A percentile compares a stretch with the other conserved stretches of the same genome.
These are phyloP conservation scores for Eubasilissa splendida DNA, from an alignment of 2,888 invertebrate species.

Conservation along the genomic window DNA sequence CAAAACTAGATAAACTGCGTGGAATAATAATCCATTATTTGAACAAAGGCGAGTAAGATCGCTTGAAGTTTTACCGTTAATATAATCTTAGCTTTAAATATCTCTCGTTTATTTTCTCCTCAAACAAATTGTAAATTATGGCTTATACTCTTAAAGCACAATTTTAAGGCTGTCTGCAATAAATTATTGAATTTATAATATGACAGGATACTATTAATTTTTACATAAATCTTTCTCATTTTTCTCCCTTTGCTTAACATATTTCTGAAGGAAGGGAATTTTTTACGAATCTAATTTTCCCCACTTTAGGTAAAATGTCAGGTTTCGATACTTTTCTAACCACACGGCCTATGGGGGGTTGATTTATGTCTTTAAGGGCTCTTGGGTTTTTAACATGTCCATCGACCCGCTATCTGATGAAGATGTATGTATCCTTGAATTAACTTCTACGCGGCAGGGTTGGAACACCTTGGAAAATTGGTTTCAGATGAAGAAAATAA, in stretches of 20 bases:
- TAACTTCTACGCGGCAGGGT: slow-evolving; percentile 7
- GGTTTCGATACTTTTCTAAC: slow-evolving; percentile 26
- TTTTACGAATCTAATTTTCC: slow-evolving; percentile 44
- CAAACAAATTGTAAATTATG: not conserved
- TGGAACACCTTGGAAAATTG: slow-evolving; percentile 28
- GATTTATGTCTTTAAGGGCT: slow-evolving; percentile 52
- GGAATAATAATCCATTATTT: slow-evolving; percentile 29
- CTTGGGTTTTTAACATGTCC: slow-evolving; percentile 54
- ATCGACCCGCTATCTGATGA: slow-evolving; percentile 47
- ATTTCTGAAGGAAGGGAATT: slow-evolving; percentile 32
- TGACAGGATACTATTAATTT: slow-evolving; percentile 23
- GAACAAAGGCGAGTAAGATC: not conserved
- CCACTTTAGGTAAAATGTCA: slow-evolving; percentile 44
- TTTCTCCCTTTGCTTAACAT: slow-evolving; percentile 45
- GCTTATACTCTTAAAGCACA: not conserved
- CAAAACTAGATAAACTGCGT: not conserved
- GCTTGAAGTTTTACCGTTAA: slow-evolving; percentile 1
- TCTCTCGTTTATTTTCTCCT: slow-evolving; percentile 19
- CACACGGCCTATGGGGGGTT: slow-evolving; percentile 46
- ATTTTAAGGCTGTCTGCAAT: slow-evolving; percentile 17
- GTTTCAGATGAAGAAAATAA: slow-evolving; percentile 16
- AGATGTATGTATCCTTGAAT: slow-evolving; percentile 28
- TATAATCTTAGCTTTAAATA: slow-evolving; percentile 14
- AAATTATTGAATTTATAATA: slow-evolving; percentile 30
- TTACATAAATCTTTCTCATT: slow-evolving; percentile 50